Base-by-base conservation (phyloP, 2,888 invertebrate genomes). In the Brachynemurus nebulosus region DNA sequence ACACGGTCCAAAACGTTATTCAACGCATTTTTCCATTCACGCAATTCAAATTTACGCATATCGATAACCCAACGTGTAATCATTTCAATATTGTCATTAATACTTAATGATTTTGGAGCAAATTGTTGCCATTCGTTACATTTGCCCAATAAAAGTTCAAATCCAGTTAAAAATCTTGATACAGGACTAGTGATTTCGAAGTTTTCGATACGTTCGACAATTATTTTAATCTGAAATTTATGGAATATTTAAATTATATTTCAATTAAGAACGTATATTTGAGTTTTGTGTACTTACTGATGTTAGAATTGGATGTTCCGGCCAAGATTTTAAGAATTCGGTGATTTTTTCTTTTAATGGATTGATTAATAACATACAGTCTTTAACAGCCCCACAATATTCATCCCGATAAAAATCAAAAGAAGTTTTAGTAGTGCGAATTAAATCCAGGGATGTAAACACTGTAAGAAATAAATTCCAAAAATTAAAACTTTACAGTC, bases 61-160 rank as follows among this genome's bases (percentile, higher is more conserved):
- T 77, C 72, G 38, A 95, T 79, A 40, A 98, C 84, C 57, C 86
- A 80, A 48, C 79, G 75, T 0, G 86, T 85, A 1, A 97, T 69
- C 20, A 73, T 71, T 20, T 76, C 63, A n/a, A 88, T 76, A 47
- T 85, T 72, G 1, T 75, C 71, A 1, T 76, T 71, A 56, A 99
- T 66, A 50, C 88, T 88, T 47, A 95, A 89, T 5, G 81, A 83
- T 51, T 74, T 78, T 55, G 90, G 89, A 0, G 95, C 92, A 52
- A 86, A 85, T 54, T 82, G 79, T 61, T 96, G 90, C 96, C 95
- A 96, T 55, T 91, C 85, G 50, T 91, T 77, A 41, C 86, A 71
- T 55, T 86, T 85, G 48, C 81, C 80, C 2, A 96, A 68, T 2
- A 98, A 66, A 39, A 93, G 68, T 63, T 98, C 97, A 42, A 97